phyloP scores from a whole-genome alignment of 2,888 invertebrate genomes.

The Zygothrica quintamaculata region DNA sequence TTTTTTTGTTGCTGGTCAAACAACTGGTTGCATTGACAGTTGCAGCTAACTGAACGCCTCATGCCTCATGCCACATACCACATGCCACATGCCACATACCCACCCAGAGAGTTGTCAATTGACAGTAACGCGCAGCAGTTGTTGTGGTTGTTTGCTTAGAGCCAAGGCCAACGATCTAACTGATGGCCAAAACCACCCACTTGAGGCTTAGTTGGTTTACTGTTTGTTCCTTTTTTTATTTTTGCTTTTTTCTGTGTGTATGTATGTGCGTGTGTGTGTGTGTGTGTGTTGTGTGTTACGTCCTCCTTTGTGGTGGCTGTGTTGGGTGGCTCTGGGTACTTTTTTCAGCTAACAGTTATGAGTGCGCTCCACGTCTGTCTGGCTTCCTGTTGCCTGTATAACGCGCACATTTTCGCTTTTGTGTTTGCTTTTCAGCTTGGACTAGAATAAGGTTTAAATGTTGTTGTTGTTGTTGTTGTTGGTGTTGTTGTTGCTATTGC shows the following conservation, averaged over 20 bases:
- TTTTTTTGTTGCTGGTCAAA: background rate
- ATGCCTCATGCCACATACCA: constrained; percentile 11
- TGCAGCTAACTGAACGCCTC: constrained; percentile 26
- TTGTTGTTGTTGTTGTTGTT: background rate
- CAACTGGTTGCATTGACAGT: constrained; percentile 48
- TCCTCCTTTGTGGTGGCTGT: background rate
- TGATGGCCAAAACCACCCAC: constrained; percentile 21
- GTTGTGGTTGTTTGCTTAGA: background rate
- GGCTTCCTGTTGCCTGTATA: constrained; percentile 47
- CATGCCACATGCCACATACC: background rate
- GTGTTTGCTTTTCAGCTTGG: constrained; percentile 44
- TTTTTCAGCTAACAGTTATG: constrained; percentile 7
- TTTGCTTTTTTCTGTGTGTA: no score
- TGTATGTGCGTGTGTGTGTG: background rate
- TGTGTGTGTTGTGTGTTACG: background rate
- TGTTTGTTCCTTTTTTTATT: background rate
- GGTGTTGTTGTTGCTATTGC: constrained; percentile 12
- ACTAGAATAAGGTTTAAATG: constrained; percentile 6
- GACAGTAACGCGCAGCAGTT: constrained; percentile 17
- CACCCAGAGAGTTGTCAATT: constrained; percentile 11
- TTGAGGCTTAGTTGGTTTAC: constrained; percentile 24
- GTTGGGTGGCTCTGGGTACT: background rate
- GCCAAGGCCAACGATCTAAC: constrained; percentile 3
- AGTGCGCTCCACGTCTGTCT: constrained; percentile 31
- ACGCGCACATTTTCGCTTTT: constrained; percentile 54